Conservation (phyloP, 2,113 vertebrate species). For the Daboia siamensis region DNA sequence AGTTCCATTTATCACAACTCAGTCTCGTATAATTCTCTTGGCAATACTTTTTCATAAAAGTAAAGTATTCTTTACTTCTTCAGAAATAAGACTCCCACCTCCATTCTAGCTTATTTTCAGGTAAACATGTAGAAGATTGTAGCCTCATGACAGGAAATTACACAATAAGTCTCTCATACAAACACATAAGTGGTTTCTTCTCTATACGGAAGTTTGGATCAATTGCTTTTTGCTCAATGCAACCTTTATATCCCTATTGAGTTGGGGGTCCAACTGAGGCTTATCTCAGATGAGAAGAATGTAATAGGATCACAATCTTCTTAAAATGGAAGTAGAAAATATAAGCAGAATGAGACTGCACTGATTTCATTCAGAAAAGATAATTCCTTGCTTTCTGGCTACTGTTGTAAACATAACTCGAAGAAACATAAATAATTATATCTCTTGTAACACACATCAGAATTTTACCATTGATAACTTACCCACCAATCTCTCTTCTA, state of each 20-base stretch:
- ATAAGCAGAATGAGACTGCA: background rate
- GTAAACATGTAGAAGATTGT: background rate
- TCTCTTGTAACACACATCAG: background rate
- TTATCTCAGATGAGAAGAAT: background rate
- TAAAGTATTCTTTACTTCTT: background rate
- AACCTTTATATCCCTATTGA: background rate
- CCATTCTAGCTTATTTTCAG: background rate
- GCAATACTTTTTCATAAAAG: background rate
- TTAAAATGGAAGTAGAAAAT: background rate
- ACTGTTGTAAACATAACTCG: background rate
- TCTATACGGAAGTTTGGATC: background rate
- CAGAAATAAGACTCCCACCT: background rate
- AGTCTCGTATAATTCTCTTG: background rate
- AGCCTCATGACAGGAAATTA: background rate
- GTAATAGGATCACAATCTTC: background rate
- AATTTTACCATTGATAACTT: background rate
- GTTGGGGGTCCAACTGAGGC: background rate
- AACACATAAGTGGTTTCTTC: background rate
- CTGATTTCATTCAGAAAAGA: background rate
- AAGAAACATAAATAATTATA: background rate
- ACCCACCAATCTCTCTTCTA: background rate
- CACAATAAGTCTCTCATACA: background rate
- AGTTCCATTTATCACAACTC: background rate
- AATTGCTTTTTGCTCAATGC: background rate
- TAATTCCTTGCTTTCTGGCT: background rate